Evolutionary conservation across 2,797 vertebrate species (phyloP), one percentile per base, ranked within the genome.

Genomic region (Luscinia megarhynchos): DNA sequence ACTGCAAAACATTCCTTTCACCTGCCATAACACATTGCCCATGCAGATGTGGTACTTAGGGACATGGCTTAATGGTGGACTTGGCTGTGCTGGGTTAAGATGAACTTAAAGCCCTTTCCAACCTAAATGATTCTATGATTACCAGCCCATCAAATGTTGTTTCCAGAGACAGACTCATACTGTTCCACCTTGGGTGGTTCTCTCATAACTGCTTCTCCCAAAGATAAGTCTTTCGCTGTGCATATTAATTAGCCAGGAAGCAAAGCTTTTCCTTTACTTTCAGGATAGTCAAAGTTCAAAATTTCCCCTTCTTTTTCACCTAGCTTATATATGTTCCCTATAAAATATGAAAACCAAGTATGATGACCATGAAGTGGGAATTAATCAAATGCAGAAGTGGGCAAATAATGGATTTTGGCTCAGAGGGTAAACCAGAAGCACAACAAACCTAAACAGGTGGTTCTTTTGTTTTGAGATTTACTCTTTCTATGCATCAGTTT

Each of bases 1-100:
- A 55, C 9, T n/a, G 74, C 48, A 86, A 58, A 89, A 59, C 21
- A 18, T 51, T 66, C 13, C 22, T 67, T 59, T 43, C 76, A 53
- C 0, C 1, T 41, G 41, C 29, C 48, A 7, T 4, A 32, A 74
- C 1, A 2, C 12, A 22, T 2, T 67, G 48, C 15, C 76, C 23
- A 10, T 14, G 34, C 11, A 78, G 41, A 78, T 11, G 12, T 32
- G 36, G 11, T 40, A 59, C 4, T 12, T 9, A 3, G 20, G 36
- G 21, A 61, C n/a, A 29, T 1, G 36, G 53, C 23, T 51, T 61
- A 70, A 46, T 4, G 27, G 32, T 64, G 63, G 36, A 63, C 17
- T 74, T 68, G 34, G 26, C 36, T 51, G n/a, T 12, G 14, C 29
- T 32, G 9, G 5, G 10, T 40, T 55, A 32, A 45, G 7, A n/a